A percentile compares a stretch with the other conserved stretches of the same genome.
Conservation (phyloP, 2,797 vertebrate genomes). For the Cossypha caffra region DNA sequence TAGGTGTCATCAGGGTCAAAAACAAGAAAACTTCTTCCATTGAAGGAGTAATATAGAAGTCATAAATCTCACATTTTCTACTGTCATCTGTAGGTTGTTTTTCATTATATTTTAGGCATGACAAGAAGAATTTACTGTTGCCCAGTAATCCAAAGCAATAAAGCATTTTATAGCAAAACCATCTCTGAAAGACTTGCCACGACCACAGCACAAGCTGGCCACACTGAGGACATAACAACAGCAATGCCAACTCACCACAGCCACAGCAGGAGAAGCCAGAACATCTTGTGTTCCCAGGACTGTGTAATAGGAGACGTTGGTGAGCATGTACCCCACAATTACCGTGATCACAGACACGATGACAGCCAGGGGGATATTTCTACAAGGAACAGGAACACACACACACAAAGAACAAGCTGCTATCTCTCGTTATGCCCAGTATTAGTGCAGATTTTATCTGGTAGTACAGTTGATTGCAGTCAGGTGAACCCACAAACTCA, state of each 20-base stretch:
- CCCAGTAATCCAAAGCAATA: neutral
- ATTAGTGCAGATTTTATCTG: neutral
- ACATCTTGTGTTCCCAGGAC: constrained; percentile 70
- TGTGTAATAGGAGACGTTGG: constrained; percentile 75
- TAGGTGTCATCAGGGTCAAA: neutral
- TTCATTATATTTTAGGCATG: neutral
- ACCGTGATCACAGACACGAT: constrained; percentile 69
- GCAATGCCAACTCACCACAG: constrained; percentile 65
- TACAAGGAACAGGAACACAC: neutral
- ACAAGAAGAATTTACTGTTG: neutral
- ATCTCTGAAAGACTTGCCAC: neutral
- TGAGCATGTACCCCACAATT: constrained; percentile 75
- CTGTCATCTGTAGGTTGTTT: neutral
- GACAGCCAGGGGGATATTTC: constrained; percentile 76
- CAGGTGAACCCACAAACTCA: neutral
- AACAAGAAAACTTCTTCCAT: neutral
- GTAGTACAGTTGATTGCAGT: rapidly evolving
- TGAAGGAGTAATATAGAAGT: neutral
- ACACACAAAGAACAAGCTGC: neutral
- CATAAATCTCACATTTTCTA: neutral
- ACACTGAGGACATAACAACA: neutral
- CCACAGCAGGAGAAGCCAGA: constrained; percentile 75
- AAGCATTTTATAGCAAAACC: neutral
- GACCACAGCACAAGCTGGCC: neutral
- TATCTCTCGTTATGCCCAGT: neutral